A percentile compares a stretch with the other conserved stretches of the same genome.
These are phyloP conservation scores for Sminthopsis crassicaudata DNA, from an alignment of 2,113 vertebrate species.

Conservation along the genomic window DNA sequence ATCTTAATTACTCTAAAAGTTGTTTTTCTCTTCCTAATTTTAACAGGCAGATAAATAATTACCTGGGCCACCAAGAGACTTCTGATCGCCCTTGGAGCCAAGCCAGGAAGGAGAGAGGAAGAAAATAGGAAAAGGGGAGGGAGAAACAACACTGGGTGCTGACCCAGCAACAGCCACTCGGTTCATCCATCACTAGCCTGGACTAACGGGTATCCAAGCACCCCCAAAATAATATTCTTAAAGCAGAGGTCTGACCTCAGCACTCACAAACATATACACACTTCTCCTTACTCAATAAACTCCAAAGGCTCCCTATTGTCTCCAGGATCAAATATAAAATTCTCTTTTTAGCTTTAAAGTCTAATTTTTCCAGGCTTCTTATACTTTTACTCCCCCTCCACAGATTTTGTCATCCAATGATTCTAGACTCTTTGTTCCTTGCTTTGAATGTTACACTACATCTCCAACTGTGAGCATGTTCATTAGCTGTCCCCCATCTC, in stretches of 20 bases:
- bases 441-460: neutral
- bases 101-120: no score
- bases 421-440: no score
- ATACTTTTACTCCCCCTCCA: neutral
- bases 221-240: no score
- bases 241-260: neutral
- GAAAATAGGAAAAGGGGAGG: no score
- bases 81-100: no score
- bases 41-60: slow-evolving; percentile 42
- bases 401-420: neutral
- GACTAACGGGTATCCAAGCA: no score
- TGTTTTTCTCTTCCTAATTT: slow-evolving; percentile 27
- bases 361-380: neutral
- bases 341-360: neutral
- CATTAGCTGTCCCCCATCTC: neutral
- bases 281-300: neutral
- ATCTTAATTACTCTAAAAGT: slow-evolving; percentile 79
- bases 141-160: no score
- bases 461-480: neutral
- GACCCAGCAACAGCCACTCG: no score
- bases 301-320: neutral
- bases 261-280: neutral
- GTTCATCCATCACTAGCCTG: no score
- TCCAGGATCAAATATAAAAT: neutral
- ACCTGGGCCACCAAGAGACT: slow-evolving; percentile 13